phyloP scores from a whole-genome alignment of 2,113 vertebrate species.

The Vanacampus margaritifer region DNA sequence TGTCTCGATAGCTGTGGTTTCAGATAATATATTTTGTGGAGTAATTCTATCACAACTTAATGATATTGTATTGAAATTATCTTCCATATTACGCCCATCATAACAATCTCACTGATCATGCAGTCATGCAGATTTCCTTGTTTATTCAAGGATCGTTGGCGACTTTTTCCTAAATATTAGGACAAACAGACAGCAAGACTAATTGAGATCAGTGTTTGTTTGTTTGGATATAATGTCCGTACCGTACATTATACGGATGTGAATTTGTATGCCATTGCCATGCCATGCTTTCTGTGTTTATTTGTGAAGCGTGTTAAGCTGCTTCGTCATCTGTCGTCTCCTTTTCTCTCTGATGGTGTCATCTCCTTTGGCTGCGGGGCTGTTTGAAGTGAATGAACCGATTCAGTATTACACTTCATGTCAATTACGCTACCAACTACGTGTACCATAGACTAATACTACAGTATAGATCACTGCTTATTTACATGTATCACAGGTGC shows the following conservation, averaged over 20 bases:
- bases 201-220: neutral
- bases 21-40: neutral
- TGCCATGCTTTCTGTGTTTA: constrained; percentile 6
- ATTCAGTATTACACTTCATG: constrained; percentile 16
- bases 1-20: neutral
- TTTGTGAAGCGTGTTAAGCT: constrained; percentile 5
- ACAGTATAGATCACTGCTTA: no score
- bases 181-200: constrained; percentile 7
- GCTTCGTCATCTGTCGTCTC: constrained; percentile 9
- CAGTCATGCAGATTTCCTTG: neutral
- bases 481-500: no score
- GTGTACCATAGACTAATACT: no score
- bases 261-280: neutral
- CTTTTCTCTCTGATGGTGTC: constrained; percentile 31
- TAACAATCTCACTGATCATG: constrained; percentile 2
- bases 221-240: neutral
- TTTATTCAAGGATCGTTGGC: neutral
- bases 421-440: constrained; percentile 44
- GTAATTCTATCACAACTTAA: neutral
- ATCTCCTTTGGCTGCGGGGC: constrained; percentile 38
- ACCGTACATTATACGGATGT: neutral
- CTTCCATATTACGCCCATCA: neutral
- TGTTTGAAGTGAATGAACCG: constrained; percentile 18
- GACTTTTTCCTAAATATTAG: neutral
- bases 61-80: neutral